These are phyloP conservation scores for Epistrophella euchroma DNA, from an alignment of 2,888 invertebrate species.

Conservation along the genomic window DNA sequence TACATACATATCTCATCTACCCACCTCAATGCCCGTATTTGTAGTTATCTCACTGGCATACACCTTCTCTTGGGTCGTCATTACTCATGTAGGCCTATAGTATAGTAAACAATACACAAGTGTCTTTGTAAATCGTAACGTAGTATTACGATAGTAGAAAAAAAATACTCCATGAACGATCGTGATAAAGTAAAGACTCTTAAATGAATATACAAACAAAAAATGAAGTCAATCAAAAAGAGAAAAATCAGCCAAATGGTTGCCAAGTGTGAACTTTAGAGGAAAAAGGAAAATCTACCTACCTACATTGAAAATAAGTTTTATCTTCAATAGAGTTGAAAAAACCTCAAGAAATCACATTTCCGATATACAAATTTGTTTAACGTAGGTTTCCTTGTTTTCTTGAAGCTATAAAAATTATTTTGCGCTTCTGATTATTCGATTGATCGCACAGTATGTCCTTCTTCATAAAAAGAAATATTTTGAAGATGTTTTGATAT, in stretches of 20 bases:
- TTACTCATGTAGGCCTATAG: conserved; percentile 25
- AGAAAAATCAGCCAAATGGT: conserved; percentile 8
- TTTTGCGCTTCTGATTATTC: no score
- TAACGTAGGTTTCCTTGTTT: no score
- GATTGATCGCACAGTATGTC: no score
- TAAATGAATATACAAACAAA: conserved; percentile 23
- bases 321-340: no score
- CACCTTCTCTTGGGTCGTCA: conserved; percentile 37
- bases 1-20: conserved; percentile 58
- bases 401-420: no score
- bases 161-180: conserved; percentile 35
- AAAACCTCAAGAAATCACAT: no score
- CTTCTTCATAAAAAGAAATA: no score
- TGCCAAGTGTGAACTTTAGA: neutral
- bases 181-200: conserved; percentile 38
- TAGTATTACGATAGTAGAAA: conserved; percentile 67
- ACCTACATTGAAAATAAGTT: no score
- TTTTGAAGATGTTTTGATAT: no score
- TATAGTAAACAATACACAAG: conserved; percentile 63
- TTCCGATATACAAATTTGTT: no score
- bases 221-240: conserved; percentile 39
- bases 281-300: no score
- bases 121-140: conserved; percentile 59
- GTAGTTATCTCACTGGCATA: conserved; percentile 63
- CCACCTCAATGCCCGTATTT: conserved; percentile 72